Percentiles rank a stretch among this genome's conserved stretches.
phyloP scores from a whole-genome alignment of 2,888 invertebrate species.

The Eristalinus aeneus region DNA sequence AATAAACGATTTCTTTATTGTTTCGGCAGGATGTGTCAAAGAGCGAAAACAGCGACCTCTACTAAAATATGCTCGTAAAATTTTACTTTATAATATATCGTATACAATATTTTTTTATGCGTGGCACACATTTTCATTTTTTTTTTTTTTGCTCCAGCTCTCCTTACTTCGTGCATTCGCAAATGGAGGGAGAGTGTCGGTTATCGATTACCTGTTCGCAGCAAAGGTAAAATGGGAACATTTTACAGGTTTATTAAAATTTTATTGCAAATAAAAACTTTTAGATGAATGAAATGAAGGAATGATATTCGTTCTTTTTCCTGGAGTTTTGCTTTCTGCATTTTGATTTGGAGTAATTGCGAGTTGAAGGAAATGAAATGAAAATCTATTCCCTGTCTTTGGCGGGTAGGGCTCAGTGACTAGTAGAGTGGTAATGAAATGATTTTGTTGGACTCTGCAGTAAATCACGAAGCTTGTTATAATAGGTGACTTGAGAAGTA shows the following conservation, averaged over 20 bases:
- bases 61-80: conserved; percentile 43
- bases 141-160: neutral
- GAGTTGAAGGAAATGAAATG: conserved; percentile 6
- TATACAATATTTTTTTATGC: conserved; percentile 41
- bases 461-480: neutral
- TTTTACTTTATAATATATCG: conserved; percentile 22
- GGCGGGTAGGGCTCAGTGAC: neutral
- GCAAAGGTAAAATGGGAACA: conserved; percentile 48
- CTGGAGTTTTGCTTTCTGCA: conserved; percentile 5
- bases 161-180: neutral
- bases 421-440: neutral
- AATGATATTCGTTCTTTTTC: conserved; percentile 14
- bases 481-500: neutral
- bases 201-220: conserved; percentile 39
- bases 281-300: conserved; percentile 52
- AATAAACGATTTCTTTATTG: conserved; percentile 42
- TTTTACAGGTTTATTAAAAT: conserved; percentile 67
- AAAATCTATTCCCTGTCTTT: neutral
- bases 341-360: conserved; percentile 53
- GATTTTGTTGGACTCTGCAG: neutral
- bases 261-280: conserved; percentile 65
- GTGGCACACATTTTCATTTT: conserved; percentile 39
- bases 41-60: conserved; percentile 48
- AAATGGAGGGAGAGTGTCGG: conserved; percentile 26
- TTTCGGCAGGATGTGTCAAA: conserved; percentile 45